Base-by-base conservation (phyloP, 2,797 vertebrate genomes). In the Hephaestus fuliginosus region DNA sequence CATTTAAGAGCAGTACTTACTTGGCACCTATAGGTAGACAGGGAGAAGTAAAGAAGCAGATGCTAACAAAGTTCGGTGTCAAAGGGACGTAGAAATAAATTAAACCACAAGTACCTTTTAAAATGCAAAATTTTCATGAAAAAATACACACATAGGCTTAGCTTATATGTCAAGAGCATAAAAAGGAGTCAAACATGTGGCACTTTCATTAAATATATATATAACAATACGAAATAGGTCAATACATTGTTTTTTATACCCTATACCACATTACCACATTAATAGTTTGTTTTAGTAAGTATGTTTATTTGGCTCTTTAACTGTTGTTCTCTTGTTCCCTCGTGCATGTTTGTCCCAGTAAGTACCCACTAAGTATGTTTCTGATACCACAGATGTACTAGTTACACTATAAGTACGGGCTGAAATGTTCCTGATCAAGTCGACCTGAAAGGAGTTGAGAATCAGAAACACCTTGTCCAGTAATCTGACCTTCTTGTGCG, bases 381-480 rank as follows among this genome's bases (percentile, higher is more conserved):
- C 7, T 9, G 2, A 70, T 57, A 18, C 9, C 17, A 49, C 13
- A 33, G 18, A 44, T 20, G 8, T 22, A 12, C 44, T 39, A 18
- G 48, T 61, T 46, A 25, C 2, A 15, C 25, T 61, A 18, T 20
- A 17, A 60, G 20, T 51, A 22, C 15, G 1, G 30, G 6, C 7
- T 41, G 1, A 51, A 30, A 48, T 12, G 43, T 48, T 49, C 4
- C 1, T n/a, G 22, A 51, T 5, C 49, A 15, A 30, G 49, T 57
- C 46, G 30, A 7, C 8, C 39, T 48, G 39, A 53, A 55, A 63
- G 36, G 18, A 57, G 51, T 17, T 75, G 53, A 69, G 33, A 63
- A 52, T 61, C 43, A 69, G 33, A 70, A 56, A 55, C 25, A 70
- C n/a, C 46, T 69, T 14, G 6, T 60, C 33, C 52, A 41, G 20